Percentiles rank a stretch among this genome's conserved stretches.
Conservation (phyloP, 2,113 vertebrate genomes). For the Pelusios castaneus region DNA sequence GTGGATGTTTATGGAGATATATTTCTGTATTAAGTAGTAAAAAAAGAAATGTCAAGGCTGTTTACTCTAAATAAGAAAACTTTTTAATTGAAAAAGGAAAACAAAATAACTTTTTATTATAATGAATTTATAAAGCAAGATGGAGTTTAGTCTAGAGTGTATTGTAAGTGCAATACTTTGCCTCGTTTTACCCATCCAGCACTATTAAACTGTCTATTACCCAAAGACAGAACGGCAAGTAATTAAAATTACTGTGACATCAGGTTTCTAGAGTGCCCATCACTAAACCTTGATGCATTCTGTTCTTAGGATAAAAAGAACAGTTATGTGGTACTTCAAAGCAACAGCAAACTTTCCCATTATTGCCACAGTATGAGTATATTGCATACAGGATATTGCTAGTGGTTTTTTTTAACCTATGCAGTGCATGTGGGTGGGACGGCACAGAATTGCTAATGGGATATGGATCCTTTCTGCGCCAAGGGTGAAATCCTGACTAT, state of each 20-base stretch:
- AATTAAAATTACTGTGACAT: slow-evolving; percentile 20
- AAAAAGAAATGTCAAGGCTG: background rate
- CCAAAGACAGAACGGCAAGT: background rate
- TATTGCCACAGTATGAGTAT: background rate
- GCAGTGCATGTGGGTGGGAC: background rate
- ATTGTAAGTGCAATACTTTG: background rate
- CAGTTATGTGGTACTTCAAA: background rate
- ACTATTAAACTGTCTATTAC: background rate
- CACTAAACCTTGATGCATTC: background rate
- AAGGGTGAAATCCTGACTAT: background rate
- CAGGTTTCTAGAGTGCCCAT: background rate
- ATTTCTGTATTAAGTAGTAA: background rate
- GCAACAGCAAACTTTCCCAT: background rate
- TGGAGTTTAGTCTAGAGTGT: background rate
- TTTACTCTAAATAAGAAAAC: no score
- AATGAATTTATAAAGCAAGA: background rate
- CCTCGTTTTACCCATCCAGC: background rate
- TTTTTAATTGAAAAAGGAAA: background rate
- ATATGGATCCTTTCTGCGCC: background rate
- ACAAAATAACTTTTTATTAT: background rate
- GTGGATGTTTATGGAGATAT: background rate
- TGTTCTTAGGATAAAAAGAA: slow-evolving; percentile 14
- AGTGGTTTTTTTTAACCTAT: background rate
- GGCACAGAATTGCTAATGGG: background rate
- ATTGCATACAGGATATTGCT: background rate